phyloP scores from a whole-genome alignment of 1,140 invertebrate genomes.

The Drosophila punjabiensis region DNA sequence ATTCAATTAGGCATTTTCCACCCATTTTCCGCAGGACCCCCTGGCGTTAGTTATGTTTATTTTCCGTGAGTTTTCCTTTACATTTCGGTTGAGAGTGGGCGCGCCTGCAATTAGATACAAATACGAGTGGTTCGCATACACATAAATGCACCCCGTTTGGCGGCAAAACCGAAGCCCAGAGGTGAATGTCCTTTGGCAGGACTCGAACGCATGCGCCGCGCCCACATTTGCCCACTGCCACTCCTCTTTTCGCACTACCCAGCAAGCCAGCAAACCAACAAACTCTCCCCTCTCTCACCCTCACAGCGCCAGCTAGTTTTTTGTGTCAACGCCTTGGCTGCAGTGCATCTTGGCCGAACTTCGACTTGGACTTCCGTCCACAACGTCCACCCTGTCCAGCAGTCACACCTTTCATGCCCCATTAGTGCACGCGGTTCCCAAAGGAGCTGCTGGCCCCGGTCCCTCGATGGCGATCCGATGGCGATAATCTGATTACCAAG shows the following conservation, averaged over 20 bases:
- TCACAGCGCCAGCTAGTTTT: neutral
- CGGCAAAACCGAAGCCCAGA: conserved; percentile 66
- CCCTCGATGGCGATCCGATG: conserved; percentile 11
- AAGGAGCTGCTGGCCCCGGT: neutral
- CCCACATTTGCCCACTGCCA: conserved; percentile 13
- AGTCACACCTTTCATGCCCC: conserved; percentile 27
- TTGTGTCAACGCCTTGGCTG: conserved; percentile 21
- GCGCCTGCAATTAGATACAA: conserved; percentile 71
- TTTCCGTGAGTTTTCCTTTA: conserved; percentile 9
- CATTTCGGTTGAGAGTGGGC: conserved; percentile 40
- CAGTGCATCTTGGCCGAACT: conserved; percentile 16
- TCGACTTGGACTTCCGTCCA: conserved; percentile 8
- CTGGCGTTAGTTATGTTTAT: neutral
- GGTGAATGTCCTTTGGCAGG: conserved; percentile 71
- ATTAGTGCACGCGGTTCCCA: conserved; percentile 16
- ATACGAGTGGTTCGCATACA: conserved; percentile 59
- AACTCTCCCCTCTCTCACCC: no score
- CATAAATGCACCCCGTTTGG: conserved; percentile 76
- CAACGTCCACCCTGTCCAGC: neutral
- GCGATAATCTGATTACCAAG: conserved; percentile 33
- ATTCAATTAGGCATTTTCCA: conserved; percentile 1
- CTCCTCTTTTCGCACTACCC: conserved; percentile 28
- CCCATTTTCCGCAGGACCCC: conserved; percentile 1
- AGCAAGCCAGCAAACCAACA: neutral
- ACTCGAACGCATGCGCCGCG: conserved; percentile 60